Base-by-base conservation (phyloP, 2,797 vertebrate genomes). In the Lithobates sylvaticus region DNA sequence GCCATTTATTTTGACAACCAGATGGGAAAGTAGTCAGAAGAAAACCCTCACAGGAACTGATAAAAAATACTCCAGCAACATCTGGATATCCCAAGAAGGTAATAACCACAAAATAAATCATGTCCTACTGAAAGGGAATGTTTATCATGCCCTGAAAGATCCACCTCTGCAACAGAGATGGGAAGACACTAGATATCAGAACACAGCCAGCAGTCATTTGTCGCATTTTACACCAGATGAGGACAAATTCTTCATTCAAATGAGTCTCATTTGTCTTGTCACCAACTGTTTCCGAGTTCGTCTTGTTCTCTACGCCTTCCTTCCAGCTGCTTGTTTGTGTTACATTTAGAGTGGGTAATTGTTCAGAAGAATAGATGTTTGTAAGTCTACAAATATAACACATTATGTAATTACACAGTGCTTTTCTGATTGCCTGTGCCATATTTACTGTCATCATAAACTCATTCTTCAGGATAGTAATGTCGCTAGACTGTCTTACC, bases 41-140 rank as follows among this genome's bases (percentile, higher is more conserved):
- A 83, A 83, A 87, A 83, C 67, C 80, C 75, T 71, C 75, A 36
- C 54, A 83, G 81, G 81, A 69, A 68, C 29, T 34, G 75, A 83
- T 82, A 86, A 86, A 86, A 83, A 82, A 77, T 82, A 34, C 69
- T 86, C 80, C 44, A 71, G 80, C 36, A 86, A 86, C 85, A 86
- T 86, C 85, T 86, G 85, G 85, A 86, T 74, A 83, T 86, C 34
- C 67, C 50, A 78, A 78, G 75, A 86, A 83, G 39, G 68, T 73
- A 86, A 78, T 78, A 86, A 83, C 74, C 27, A 75, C 68, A 32
- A 50, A 83, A 86, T 86, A 86, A 83, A 86, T 86, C 85, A 86
- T 69, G 67, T 78, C 54, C 58, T 44, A 44, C 21, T 78, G 85
- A 83, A 67, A 83, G 80, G 76, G 74, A 86, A 78, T 83, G 80